A percentile compares a stretch with the other conserved stretches of the same genome.
These are phyloP conservation scores for Halcyon badia DNA, from an alignment of 2,797 vertebrate species.

Conservation along the genomic window DNA sequence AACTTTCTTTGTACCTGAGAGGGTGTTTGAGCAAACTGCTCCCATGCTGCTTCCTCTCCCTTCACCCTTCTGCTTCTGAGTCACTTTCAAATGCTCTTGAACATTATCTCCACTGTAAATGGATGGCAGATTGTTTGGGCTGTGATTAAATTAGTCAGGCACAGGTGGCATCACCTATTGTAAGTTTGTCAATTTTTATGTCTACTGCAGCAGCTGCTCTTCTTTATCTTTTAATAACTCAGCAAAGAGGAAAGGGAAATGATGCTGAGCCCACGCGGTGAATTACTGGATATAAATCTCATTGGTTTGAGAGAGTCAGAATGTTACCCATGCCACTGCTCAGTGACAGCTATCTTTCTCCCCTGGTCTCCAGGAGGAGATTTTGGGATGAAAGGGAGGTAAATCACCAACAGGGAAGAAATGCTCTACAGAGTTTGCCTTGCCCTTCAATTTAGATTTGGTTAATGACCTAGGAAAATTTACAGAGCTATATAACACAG, in stretches of 20 bases:
- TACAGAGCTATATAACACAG: background rate
- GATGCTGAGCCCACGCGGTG: background rate
- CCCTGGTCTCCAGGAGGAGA: background rate
- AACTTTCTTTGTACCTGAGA: background rate
- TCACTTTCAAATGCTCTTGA: background rate
- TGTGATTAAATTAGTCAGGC: slow-evolving; percentile 40
- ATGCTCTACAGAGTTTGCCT: background rate
- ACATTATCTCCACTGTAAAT: background rate
- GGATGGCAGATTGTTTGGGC: slow-evolving; percentile 34
- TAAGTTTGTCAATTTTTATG: slow-evolving; percentile 33
- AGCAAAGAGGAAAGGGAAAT: background rate
- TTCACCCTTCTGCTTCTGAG: background rate
- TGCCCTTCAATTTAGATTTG: background rate
- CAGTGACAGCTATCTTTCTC: background rate
- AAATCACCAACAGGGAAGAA: slow-evolving; percentile 8
- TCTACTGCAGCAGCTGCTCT: slow-evolving; percentile 31
- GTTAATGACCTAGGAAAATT: background rate
- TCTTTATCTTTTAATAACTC: background rate
- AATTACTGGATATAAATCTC: background rate
- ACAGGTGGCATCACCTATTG: slow-evolving; percentile 55
- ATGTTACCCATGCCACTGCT: background rate
- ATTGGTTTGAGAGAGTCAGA: background rate
- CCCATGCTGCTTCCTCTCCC: background rate
- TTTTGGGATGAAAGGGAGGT: background rate
- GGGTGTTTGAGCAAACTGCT: background rate